phyloP scores from a whole-genome alignment of 2,797 vertebrate species.

The Bufotes viridis region DNA sequence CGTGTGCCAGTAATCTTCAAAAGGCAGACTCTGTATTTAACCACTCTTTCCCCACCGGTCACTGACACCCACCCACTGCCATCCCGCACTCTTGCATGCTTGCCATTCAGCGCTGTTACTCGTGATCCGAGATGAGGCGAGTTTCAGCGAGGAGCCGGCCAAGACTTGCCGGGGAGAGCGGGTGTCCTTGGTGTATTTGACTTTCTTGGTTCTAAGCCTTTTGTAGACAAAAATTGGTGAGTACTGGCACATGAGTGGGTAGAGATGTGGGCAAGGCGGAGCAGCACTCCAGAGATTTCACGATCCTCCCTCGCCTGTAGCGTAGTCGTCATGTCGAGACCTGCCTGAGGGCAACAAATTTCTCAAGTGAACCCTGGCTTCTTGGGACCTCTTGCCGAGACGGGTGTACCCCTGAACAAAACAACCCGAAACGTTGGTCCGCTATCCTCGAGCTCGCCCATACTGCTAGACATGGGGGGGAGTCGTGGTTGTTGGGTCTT shows the following conservation, averaged over 20 bases:
- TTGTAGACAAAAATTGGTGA: constrained; percentile 88
- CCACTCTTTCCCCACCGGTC: constrained; percentile 80
- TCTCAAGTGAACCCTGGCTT: constrained; percentile 99
- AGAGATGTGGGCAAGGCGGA: constrained; percentile 86
- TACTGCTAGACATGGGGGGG: constrained; percentile 65
- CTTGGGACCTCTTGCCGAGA: constrained; percentile 98
- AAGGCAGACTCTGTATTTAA: constrained; percentile 87
- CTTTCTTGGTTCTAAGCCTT: constrained; percentile 77
- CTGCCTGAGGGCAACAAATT: constrained; percentile 97
- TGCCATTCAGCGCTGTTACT: constrained; percentile 85
- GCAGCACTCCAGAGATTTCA: constrained; percentile 84
- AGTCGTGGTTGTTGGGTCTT: constrained; percentile 93
- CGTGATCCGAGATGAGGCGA: constrained; percentile 74
- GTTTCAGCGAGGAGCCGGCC: constrained; percentile 83
- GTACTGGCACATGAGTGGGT: constrained; percentile 96
- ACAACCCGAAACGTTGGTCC: neutral
- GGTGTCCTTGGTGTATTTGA: constrained; percentile 77
- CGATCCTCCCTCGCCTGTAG: constrained; percentile 97
- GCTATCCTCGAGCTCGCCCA: neutral
- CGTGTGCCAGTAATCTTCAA: constrained; percentile 99
- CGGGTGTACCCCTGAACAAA: constrained; percentile 78
- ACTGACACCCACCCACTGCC: constrained; percentile 79
- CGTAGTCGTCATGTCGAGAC: constrained; percentile 99
- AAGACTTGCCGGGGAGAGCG: constrained; percentile 92
- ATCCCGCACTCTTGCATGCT: constrained; percentile 88